These are phyloP conservation scores for Alfaro cultratus DNA, from an alignment of 2,797 vertebrate genomes.

Conservation along the genomic window DNA sequence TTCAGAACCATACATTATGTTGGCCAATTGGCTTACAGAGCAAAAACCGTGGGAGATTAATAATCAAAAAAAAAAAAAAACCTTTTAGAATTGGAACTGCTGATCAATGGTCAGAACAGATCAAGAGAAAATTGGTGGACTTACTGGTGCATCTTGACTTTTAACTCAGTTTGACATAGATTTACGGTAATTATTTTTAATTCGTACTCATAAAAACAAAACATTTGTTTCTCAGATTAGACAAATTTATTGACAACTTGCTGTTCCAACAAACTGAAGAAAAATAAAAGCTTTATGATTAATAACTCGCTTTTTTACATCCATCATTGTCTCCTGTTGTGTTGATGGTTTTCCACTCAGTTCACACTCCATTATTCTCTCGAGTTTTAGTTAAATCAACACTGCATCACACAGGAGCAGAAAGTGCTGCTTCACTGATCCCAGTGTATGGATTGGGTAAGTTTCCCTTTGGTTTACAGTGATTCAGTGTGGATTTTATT, in stretches of 20 bases:
- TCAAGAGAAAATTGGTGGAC: no score
- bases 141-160: background rate
- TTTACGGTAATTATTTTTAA: background rate
- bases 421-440: background rate
- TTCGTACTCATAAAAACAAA: background rate
- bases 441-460: background rate
- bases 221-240: background rate
- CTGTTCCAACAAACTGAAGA: background rate
- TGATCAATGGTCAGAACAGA: background rate
- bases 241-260: background rate
- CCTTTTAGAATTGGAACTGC: background rate
- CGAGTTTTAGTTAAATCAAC: conserved; percentile 29
- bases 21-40: background rate
- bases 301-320: background rate
- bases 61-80: background rate
- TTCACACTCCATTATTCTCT: conserved; percentile 31
- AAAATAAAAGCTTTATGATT: background rate
- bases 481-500: conserved; percentile 24
- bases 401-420: conserved; percentile 10
- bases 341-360: conserved; percentile 10
- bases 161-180: background rate
- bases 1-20: background rate
- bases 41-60: background rate
- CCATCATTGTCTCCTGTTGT: background rate
- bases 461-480: background rate